Evolutionary conservation across 2,113 vertebrate genomes (phyloP), one percentile per base, ranked within the genome.

Genomic region (Zosterops japonicus): DNA sequence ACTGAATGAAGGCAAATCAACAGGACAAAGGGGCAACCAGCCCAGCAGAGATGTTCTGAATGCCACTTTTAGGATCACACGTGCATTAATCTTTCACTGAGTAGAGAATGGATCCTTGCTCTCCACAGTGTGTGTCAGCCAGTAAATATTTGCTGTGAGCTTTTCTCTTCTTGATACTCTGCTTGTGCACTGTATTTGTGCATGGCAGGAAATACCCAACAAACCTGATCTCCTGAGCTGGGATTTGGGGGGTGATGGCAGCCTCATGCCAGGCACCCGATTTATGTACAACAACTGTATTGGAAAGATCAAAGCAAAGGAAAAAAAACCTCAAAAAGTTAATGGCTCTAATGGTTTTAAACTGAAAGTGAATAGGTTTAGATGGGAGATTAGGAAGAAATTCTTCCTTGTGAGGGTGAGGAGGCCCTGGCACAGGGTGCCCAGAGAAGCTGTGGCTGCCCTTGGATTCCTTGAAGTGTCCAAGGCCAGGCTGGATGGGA

Each of bases 401-500:
- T 68, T 31, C 1, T 41, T 27, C 5, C 4, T n/a, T 47, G 2
- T 3, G 16, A 60, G 28, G 16, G 4, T 53, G 46, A 2, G 0
- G 0, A 82, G 8, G 2, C 11, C 12, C 52, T 53, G 36, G 44
- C 28, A 67, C 44, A 39, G 69, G 17, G 1, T 46, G 5, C 10
- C 7, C 53, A 53, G 77, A 67, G 46, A 1, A 78, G 36, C 39
- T 74, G 60, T 52, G 60, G 52, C 52, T 89, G 60, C 28, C 12
- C 46, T 69, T 72, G 39, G 18, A 74, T 20, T 52, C 27, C 59
- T 81, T 52, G 36, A 1, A 67, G 33, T 46, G 39, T 2, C 20
- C 53, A 59, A 46, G 44, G 28, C 15, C 18, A 74, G 19, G 44
- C 0, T 67, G 52, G 59, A 65, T 0, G 0, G 2, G 10, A 3